Base-by-base conservation (phyloP, 2,888 invertebrate species). In the Falcaria lacertinaria region DNA sequence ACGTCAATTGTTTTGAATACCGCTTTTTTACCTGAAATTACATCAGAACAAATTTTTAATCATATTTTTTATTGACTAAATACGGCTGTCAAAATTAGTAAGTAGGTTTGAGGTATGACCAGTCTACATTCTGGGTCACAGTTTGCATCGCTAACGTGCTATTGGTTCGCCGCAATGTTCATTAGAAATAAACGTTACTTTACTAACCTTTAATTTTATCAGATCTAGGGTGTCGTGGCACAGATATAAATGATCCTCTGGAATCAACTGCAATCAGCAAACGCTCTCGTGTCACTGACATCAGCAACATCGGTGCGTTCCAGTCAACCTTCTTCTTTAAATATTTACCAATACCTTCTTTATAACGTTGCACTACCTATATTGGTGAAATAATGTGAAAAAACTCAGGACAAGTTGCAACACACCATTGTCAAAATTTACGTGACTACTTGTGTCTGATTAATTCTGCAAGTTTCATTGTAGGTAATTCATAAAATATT, bases 231-330 rank as follows among this genome's bases (percentile, higher is more conserved):
- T 52, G 48, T 15, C 60, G 51, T 1, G 52, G 55, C 38, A 81
- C 55, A 1, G 49, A 74, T 19, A 68, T 48, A 41, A 80, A 84
- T 8, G 74, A 39, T 6, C 84, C 84, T 34, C 48, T 69, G 40
- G 65, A 69, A 33, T 79, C 76, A 0, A 47, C 69, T 0, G 84
- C 77, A 4, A 84, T 64, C 1, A 84, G 52, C 1, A 84, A 50
- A 39, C 64, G 52, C 7, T 74, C 64, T 1, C 33, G 40, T 0
- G 48, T 44, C 1, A 64, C 65, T n/a, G 50, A 62, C 43, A 81
- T 34, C 0, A 75, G 13, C 8, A 84, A 44, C 52, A 82, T 84
- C 0, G 80, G 72, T 35, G 71, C 63, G 4, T 60, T 56, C 84
- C 84, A 84, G 39, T 83, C 68, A 1, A 83, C 38, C 0, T 54